Base-by-base conservation (phyloP, 1,140 invertebrate species). In the Acromyrmex charruanus region DNA sequence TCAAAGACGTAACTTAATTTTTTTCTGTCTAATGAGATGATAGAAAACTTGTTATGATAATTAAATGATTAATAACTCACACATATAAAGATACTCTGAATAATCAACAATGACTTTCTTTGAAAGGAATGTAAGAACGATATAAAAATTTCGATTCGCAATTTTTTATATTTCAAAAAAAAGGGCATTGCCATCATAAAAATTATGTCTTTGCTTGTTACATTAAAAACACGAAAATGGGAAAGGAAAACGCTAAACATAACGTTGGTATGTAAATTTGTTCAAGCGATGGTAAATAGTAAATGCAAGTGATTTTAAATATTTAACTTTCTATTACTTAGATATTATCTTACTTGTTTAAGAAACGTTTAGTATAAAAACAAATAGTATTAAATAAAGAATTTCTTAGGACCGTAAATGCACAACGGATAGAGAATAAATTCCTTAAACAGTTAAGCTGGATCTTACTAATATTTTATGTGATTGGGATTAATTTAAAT, bases 331-430 rank as follows among this genome's bases (percentile, higher is more conserved):
- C 18, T 65, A 28, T 63, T 14, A 25, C 28, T 35, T 7, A 51
- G 53, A 79, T 21, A 21, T 79, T 79, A 49, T 51, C 28, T 4
- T 53, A 35, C 12, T 6, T 7, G 9, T 80, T 81, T 79, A 16
- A 81, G 4, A 39, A 58, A 81, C n/a, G 14, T 53, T 80, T 10
- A n/a, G 12, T 39, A n/a, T 49, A 55, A 39, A 39, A 10, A 53
- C 55, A 10, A 31, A 49, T 9, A 44, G 2, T 44, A 44, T 44
- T 44, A 44, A 44, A 44, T 1, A 44, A 44, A 44, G 39, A 44
- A 44, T 44, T 44, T 44, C 10, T 44, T 44, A 9, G 39, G 39
- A 12, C 2, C 10, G 2, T 44, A 44, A 9, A 44, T 44, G 1
- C 7, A 44, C 39, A 39, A 9, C 39, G 39, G 0, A 7, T 10